Percentiles rank a stretch among this genome's conserved stretches.
Conservation (phyloP, 2,113 vertebrate genomes). For the Galemys pyrenaicus region DNA sequence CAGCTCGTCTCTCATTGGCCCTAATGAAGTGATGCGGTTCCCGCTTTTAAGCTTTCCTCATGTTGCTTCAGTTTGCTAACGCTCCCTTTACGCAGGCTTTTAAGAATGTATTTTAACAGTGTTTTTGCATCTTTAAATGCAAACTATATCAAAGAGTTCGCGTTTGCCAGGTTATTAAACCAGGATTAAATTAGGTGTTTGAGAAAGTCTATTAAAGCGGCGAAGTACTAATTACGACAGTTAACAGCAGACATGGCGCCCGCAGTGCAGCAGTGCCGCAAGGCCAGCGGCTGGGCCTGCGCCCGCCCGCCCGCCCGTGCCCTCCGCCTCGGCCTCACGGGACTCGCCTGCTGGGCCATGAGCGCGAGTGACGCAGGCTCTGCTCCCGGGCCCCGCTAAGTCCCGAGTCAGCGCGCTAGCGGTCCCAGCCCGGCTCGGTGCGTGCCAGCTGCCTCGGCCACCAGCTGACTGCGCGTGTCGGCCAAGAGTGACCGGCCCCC, state of each 20-base stretch:
- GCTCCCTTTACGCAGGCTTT: neutral
- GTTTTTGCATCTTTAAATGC: constrained; percentile 29
- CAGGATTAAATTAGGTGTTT: neutral
- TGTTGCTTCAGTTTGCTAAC: neutral
- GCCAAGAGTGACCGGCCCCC: too few relatives aligned
- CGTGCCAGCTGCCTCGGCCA: too few relatives aligned
- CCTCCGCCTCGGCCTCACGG: too few relatives aligned
- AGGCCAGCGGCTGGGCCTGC: too few relatives aligned
- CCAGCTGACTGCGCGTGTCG: too few relatives aligned
- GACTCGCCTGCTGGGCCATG: too few relatives aligned
- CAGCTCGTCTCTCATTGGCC: neutral
- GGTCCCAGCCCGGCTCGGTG: too few relatives aligned
- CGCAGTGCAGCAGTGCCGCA: neutral
- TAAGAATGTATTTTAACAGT: constrained; percentile 13
- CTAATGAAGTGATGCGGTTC: neutral
- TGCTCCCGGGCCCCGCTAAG: too few relatives aligned
- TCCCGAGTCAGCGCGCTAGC: too few relatives aligned
- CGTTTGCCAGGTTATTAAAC: neutral
- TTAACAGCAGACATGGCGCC: neutral
- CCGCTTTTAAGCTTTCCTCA: neutral
- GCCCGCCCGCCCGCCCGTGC: too few relatives aligned
- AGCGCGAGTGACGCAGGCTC: too few relatives aligned
- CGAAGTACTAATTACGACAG: neutral
- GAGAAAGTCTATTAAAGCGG: neutral
- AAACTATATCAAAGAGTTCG: constrained; percentile 35